Evolutionary conservation across 2,797 vertebrate genomes (phyloP).

Genomic region (Echeneis naucrates): DNA sequence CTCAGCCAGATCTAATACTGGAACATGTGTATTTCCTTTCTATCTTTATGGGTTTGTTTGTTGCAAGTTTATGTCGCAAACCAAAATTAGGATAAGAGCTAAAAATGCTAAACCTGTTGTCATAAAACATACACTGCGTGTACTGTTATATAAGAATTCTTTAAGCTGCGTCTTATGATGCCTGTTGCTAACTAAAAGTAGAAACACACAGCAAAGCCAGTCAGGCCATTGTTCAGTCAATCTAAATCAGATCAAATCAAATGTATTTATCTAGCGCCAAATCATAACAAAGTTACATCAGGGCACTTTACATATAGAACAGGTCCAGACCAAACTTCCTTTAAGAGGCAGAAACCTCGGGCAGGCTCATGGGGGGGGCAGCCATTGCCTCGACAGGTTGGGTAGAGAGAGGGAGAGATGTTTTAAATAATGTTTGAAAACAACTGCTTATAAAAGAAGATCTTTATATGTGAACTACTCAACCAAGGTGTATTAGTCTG

Average conservation of each 20-base stretch:
- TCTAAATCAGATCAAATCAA: too few species aligned
- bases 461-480: not conserved
- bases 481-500: not conserved
- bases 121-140: not conserved
- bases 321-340: too few species aligned
- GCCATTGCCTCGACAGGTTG: too few species aligned
- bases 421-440: conserved; percentile 28
- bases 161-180: conserved; percentile 58
- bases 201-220: conserved; percentile 31
- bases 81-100: too few species aligned
- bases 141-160: not conserved
- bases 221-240: conserved; percentile 35
- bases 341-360: too few species aligned
- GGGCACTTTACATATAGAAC: too few species aligned
- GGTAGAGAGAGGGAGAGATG: too few species aligned
- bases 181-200: conserved; percentile 33
- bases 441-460: not conserved
- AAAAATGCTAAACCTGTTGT: not conserved
- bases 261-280: too few species aligned
- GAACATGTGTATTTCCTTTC: too few species aligned
- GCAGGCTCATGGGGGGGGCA: too few species aligned
- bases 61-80: too few species aligned
- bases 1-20: not conserved
- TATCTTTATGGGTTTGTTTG: not conserved
- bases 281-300: too few species aligned